Conservation (phyloP, 2,888 invertebrate species). For the Spisula solida region DNA sequence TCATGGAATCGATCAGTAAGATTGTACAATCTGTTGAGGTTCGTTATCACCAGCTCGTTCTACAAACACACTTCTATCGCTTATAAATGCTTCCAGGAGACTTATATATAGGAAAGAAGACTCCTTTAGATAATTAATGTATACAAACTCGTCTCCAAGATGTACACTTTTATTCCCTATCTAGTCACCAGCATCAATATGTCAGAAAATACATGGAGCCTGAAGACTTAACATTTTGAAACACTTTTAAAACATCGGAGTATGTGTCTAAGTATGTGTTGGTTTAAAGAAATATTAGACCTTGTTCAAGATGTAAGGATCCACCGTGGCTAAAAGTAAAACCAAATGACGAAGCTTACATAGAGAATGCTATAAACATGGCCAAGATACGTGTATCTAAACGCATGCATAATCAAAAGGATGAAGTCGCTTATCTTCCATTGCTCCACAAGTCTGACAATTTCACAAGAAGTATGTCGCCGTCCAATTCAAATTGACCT, state of each 20-base stretch:
- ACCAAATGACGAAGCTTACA: no score
- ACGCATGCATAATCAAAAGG: no score
- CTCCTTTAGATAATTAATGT: not conserved
- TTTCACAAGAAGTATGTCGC: not conserved
- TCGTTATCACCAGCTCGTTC: not conserved
- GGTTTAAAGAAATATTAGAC: no score
- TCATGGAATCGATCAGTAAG: not conserved
- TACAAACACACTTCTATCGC: not conserved
- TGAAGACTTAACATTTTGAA: no score
- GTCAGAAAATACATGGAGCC: no score
- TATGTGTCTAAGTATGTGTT: no score
- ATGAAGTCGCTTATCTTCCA: not conserved
- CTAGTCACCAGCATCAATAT: not conserved
- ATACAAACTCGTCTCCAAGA: slow-evolving; percentile 6
- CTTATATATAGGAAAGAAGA: not conserved
- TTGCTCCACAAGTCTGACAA: not conserved
- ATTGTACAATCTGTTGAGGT: not conserved
- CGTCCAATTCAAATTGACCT: not conserved
- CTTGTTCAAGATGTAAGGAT: no score
- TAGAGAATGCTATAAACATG: no score
- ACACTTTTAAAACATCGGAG: no score
- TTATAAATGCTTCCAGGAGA: not conserved
- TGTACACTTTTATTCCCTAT: not conserved
- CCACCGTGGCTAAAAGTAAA: no score
- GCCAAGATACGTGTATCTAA: no score